phyloP scores from a whole-genome alignment of 2,888 invertebrate species.

The Spodoptera picta region DNA sequence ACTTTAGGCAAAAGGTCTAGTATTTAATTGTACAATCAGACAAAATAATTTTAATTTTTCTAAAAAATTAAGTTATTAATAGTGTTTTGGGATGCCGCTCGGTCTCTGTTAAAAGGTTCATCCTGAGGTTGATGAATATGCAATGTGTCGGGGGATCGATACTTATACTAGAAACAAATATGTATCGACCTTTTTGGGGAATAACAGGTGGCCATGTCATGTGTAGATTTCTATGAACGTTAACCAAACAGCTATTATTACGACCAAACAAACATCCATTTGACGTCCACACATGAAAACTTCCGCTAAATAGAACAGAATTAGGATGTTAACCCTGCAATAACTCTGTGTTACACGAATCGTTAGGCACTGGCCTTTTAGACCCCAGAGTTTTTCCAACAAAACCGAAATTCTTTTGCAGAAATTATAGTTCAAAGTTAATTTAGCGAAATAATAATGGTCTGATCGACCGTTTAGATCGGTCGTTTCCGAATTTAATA shows the following conservation, averaged over 20 bases:
- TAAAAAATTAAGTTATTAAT: no score
- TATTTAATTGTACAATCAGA: no score
- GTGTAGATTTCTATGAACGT: constrained; percentile 28
- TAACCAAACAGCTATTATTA: constrained; percentile 25
- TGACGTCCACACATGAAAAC: constrained; percentile 45
- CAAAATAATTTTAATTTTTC: no score
- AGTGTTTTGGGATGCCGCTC: no score
- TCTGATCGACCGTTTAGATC: constrained; percentile 18
- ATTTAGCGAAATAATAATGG: constrained; percentile 33
- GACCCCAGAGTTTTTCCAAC: constrained; percentile 39
- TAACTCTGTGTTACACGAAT: constrained; percentile 65
- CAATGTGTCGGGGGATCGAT: no score
- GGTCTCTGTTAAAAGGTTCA: no score
- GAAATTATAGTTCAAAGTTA: constrained; percentile 32
- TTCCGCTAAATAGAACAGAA: constrained; percentile 66
- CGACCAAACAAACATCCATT: constrained; percentile 42
- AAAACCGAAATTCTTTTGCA: constrained; percentile 23
- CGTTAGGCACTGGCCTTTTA: constrained; percentile 54
- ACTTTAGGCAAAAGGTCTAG: no score
- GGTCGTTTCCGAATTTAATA: constrained; percentile 10
- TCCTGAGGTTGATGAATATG: no score
- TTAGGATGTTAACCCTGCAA: constrained; percentile 63
- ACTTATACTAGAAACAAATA: no score
- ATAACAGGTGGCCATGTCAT: no score
- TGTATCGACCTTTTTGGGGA: no score